Evolutionary conservation across 2,888 invertebrate species (phyloP).

Genomic region (Allolobophora icterica): DNA sequence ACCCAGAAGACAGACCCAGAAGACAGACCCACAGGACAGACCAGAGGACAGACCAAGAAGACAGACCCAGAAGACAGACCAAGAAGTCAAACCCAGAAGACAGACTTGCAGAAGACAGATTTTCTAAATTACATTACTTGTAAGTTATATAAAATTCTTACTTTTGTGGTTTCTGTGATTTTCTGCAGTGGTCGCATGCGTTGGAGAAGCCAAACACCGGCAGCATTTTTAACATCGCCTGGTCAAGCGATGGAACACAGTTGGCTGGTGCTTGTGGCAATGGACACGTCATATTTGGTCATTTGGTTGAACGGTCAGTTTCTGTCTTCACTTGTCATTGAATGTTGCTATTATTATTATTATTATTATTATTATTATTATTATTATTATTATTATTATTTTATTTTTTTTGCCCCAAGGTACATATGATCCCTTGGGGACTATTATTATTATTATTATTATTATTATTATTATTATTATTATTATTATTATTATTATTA

Average conservation of each 20-base stretch:
- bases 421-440: no score
- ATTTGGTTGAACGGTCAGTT: slow-evolving; percentile 81
- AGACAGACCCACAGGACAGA: not conserved
- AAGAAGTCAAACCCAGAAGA: no score
- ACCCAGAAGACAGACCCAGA: not conserved
- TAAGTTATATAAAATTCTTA: not conserved
- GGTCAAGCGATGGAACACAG: slow-evolving; percentile 96
- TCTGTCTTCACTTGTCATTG: not conserved
- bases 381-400: no score
- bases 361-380: no score
- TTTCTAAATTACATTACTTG: not conserved
- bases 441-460: no score
- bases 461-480: no score
- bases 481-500: no score
- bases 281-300: slow-evolving; percentile 87
- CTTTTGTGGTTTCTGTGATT: not conserved
- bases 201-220: slow-evolving; percentile 87
- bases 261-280: slow-evolving; percentile 92
- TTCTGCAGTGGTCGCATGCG: slow-evolving; percentile 86
- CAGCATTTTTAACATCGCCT: slow-evolving; percentile 85
- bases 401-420: no score
- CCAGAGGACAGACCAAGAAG: not conserved
- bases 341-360: not conserved
- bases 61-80: not conserved
- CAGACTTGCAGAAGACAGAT: not conserved